These are phyloP conservation scores for Potamarius usumacintae DNA, from an alignment of 2,113 vertebrate genomes.

Conservation along the genomic window DNA sequence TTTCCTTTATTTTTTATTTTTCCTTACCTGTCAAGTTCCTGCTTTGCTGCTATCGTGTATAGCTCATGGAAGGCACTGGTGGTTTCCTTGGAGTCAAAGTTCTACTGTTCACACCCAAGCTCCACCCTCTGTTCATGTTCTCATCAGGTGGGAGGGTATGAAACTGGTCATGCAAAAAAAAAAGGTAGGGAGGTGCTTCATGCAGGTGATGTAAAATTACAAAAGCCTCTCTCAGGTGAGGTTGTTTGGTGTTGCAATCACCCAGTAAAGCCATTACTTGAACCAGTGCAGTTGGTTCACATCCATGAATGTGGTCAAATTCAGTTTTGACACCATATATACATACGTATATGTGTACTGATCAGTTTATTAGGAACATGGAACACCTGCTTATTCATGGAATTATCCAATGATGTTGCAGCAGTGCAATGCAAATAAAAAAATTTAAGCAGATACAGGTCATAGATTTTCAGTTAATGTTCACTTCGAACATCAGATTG, in stretches of 20 bases:
- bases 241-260: constrained; percentile 4
- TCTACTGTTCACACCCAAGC: constrained; percentile 22
- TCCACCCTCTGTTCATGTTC: constrained; percentile 44
- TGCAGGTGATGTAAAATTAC: constrained; percentile 19
- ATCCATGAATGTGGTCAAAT: background rate
- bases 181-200: constrained; percentile 6
- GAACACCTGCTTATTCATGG: background rate
- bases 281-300: constrained; percentile 1
- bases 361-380: background rate
- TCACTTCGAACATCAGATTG: no score
- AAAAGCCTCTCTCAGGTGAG: constrained; percentile 28
- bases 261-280: background rate
- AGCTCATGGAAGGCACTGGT: constrained; percentile 61
- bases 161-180: constrained; percentile 34
- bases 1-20: constrained; percentile 9
- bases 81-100: constrained; percentile 65
- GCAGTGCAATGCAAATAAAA: background rate
- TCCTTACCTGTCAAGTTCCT: constrained; percentile 73
- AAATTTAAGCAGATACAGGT: background rate
- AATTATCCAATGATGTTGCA: background rate
- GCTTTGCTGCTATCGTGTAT: constrained; percentile 56
- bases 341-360: background rate
- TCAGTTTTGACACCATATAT: background rate
- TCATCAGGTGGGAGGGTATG: constrained; percentile 23
- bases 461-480: background rate